Evolutionary conservation across 1,140 invertebrate genomes (phyloP).

Genomic region (Mycetomoellerius zeteki): DNA sequence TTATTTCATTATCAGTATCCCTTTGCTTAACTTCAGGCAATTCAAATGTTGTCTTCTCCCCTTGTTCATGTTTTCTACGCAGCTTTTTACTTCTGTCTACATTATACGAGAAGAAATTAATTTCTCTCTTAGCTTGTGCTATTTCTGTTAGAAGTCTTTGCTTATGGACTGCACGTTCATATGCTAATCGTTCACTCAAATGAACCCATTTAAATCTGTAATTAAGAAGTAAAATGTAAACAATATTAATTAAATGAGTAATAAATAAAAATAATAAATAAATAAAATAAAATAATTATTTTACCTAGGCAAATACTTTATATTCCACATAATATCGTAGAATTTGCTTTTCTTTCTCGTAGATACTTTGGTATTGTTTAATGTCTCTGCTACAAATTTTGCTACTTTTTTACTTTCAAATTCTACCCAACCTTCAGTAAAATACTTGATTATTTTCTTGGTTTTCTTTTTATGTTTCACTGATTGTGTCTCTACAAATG

Average conservation of each 20-base stretch:
- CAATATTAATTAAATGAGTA: slow-evolving; percentile 6
- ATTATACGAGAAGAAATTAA: slow-evolving; percentile 94
- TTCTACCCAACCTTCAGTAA: slow-evolving; percentile 98
- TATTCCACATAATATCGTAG: slow-evolving; percentile 97
- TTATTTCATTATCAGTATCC: slow-evolving; percentile 84
- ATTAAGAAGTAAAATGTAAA: slow-evolving; percentile 24
- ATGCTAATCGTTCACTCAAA: slow-evolving; percentile 96
- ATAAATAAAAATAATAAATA: neutral
- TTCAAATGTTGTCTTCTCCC: slow-evolving; percentile 74
- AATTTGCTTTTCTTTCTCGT: slow-evolving; percentile 95
- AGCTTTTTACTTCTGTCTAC: slow-evolving; percentile 92
- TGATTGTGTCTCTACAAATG: slow-evolving; percentile 69
- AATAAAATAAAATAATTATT: neutral
- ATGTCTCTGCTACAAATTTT: slow-evolving; percentile 92
- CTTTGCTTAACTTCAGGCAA: slow-evolving; percentile 84
- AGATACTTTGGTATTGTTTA: slow-evolving; percentile 97
- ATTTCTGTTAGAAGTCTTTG: slow-evolving; percentile 96
- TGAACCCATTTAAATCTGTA: slow-evolving; percentile 97
- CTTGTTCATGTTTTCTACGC: slow-evolving; percentile 86
- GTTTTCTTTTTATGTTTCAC: slow-evolving; percentile 87
- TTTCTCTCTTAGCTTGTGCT: slow-evolving; percentile 95
- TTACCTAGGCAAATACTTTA: slow-evolving; percentile 96
- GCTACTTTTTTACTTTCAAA: slow-evolving; percentile 96
- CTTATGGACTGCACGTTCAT: slow-evolving; percentile 95
- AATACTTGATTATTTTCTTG: slow-evolving; percentile 89